These are phyloP conservation scores for Yponomeuta sedellus DNA, from an alignment of 2,888 invertebrate genomes.

Conservation along the genomic window DNA sequence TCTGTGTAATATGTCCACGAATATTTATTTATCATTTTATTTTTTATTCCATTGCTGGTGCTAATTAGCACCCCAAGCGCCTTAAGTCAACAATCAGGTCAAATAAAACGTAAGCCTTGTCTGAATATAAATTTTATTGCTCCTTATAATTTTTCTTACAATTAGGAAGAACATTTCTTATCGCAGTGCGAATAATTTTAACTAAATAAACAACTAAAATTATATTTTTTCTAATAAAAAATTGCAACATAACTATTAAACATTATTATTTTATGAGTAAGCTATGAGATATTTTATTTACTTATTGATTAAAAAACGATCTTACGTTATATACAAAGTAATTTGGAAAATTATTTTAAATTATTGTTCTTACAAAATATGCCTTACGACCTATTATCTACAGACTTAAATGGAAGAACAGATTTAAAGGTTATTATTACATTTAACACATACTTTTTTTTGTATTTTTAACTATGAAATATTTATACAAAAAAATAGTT, in stretches of 20 bases:
- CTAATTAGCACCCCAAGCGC: too few species aligned
- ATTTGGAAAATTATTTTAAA: slow-evolving; percentile 26
- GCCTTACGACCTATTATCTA: slow-evolving; percentile 58
- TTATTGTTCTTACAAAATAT: slow-evolving; percentile 39
- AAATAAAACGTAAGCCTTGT: not conserved
- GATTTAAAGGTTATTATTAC: slow-evolving; percentile 22
- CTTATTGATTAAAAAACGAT: slow-evolving; percentile 36
- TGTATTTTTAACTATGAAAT: slow-evolving; percentile 29
- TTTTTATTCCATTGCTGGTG: too few species aligned
- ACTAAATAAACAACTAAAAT: slow-evolving; percentile 46
- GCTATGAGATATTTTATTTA: slow-evolving; percentile 62
- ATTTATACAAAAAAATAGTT: slow-evolving; percentile 43
- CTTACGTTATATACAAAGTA: slow-evolving; percentile 66
- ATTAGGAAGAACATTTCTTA: slow-evolving; percentile 60
- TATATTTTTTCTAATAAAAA: slow-evolving; percentile 37
- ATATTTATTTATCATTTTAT: too few species aligned
- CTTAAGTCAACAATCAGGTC: too few species aligned
- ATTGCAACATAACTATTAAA: slow-evolving; percentile 49
- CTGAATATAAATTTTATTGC: slow-evolving; percentile 71
- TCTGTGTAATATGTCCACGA: too few species aligned
- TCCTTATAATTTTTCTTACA: slow-evolving; percentile 72
- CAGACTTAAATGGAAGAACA: slow-evolving; percentile 63
- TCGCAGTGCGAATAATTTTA: slow-evolving; percentile 67
- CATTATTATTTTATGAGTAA: slow-evolving; percentile 26
- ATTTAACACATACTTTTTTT: slow-evolving; percentile 17